Percentiles rank a stretch among this genome's conserved stretches.
phyloP scores from a whole-genome alignment of 2,113 vertebrate species.

The Gallinago media region DNA sequence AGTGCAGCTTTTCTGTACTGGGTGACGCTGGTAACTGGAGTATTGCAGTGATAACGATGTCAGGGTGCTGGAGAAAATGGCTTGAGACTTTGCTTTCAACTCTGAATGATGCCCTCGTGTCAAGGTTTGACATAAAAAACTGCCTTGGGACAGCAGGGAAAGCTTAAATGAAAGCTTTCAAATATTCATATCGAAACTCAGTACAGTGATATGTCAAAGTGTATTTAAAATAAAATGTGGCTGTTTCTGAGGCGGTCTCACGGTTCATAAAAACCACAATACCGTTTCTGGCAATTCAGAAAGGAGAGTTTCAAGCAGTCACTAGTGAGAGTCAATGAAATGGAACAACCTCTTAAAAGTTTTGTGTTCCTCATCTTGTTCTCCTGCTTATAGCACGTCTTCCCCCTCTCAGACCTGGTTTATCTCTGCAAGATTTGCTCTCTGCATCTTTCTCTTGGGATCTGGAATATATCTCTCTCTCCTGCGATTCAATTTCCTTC shows the following conservation, averaged over 20 bases:
- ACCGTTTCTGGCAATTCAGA: neutral
- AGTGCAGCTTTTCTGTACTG: neutral
- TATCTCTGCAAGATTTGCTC: constrained; percentile 29
- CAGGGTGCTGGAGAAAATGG: neutral
- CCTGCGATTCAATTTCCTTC: constrained; percentile 54
- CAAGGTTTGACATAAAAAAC: neutral
- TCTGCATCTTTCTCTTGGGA: constrained; percentile 58
- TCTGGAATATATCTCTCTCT: constrained; percentile 66
- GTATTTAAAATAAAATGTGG: neutral
- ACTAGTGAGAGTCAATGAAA: neutral
- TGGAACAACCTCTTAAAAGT: constrained; percentile 35
- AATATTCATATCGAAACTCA: neutral
- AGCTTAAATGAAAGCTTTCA: neutral
- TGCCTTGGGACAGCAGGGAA: neutral
- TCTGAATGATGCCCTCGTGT: neutral
- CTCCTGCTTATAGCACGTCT: neutral
- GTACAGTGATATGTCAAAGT: neutral
- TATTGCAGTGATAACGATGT: neutral
- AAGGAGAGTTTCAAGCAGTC: neutral
- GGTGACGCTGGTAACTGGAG: neutral
- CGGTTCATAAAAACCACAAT: neutral
- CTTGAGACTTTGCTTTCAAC: neutral
- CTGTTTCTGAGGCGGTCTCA: neutral
- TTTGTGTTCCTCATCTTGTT: neutral
- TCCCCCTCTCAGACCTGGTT: constrained; percentile 58